A percentile compares a stretch with the other conserved stretches of the same genome.
These are phyloP conservation scores for Sparus aurata DNA, from an alignment of 2,797 vertebrate species.

Conservation along the genomic window DNA sequence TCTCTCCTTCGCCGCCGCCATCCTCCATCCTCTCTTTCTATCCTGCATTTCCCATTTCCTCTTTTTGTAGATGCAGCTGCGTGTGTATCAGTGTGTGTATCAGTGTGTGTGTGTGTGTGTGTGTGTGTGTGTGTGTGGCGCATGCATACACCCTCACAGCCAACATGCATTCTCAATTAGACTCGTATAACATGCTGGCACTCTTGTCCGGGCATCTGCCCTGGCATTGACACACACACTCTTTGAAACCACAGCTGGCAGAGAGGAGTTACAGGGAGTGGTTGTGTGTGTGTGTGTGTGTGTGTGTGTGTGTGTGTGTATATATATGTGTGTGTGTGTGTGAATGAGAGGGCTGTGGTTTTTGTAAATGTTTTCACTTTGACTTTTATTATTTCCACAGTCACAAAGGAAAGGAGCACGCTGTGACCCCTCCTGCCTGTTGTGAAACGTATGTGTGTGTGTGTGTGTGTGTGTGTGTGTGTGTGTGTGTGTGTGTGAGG, in stretches of 20 bases:
- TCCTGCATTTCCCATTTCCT: constrained; percentile 21
- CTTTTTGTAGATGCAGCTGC: constrained; percentile 55
- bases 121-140: constrained; percentile 11
- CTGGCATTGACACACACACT: constrained; percentile 41
- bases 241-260: constrained; percentile 37
- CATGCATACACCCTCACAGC: constrained; percentile 19
- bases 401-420: background rate
- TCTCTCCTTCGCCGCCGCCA: constrained; percentile 8
- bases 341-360: constrained; percentile 3
- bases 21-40: constrained; percentile 7
- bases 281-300: background rate
- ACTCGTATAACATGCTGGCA: constrained; percentile 51
- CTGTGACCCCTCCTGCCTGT: background rate
- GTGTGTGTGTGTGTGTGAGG: constrained; percentile 11
- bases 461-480: constrained; percentile 13
- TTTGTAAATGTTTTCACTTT: constrained; percentile 14
- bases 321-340: background rate
- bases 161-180: constrained; percentile 61
- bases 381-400: background rate
- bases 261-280: background rate
- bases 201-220: constrained; percentile 53
- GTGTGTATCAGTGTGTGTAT: constrained; percentile 31
- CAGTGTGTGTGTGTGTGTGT: constrained; percentile 23
- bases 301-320: background rate
- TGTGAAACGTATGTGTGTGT: background rate